Conservation (phyloP, 2,797 vertebrate species). For the Phoeniculus purpureus region DNA sequence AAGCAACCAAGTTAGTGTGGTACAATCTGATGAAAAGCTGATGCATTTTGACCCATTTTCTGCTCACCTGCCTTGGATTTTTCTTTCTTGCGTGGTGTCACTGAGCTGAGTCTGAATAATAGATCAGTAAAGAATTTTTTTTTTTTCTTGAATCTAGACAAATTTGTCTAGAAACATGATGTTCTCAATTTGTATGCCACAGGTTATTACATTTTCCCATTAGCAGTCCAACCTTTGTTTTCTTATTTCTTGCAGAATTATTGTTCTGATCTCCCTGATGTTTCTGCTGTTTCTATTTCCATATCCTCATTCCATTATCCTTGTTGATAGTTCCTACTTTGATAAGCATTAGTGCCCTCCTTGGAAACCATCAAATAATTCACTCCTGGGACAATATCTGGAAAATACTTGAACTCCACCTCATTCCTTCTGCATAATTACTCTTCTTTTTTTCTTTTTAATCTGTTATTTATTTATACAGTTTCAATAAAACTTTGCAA, state of each 20-base stretch:
- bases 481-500: not conserved
- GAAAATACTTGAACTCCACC: not conserved
- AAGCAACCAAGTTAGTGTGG: not conserved
- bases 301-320: constrained; percentile 1
- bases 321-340: not conserved
- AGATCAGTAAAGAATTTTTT: not conserved
- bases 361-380: not conserved
- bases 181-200: not conserved
- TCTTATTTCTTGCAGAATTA: constrained; percentile 31
- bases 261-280: not conserved
- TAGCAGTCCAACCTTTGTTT: constrained; percentile 1
- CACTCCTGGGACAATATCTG: not conserved
- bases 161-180: not conserved
- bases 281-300: not conserved
- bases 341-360: not conserved
- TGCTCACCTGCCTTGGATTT: not conserved
- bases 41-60: constrained; percentile 14
- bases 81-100: not conserved
- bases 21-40: not conserved
- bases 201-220: constrained; percentile 6
- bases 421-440: not conserved
- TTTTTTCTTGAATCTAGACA: not conserved
- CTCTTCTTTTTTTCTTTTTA: not conserved
- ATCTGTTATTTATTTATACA: not conserved
- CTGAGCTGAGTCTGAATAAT: not conserved